A percentile compares a stretch with the other conserved stretches of the same genome.
phyloP scores from a whole-genome alignment of 2,888 invertebrate genomes.

The Leptura quadrifasciata region DNA sequence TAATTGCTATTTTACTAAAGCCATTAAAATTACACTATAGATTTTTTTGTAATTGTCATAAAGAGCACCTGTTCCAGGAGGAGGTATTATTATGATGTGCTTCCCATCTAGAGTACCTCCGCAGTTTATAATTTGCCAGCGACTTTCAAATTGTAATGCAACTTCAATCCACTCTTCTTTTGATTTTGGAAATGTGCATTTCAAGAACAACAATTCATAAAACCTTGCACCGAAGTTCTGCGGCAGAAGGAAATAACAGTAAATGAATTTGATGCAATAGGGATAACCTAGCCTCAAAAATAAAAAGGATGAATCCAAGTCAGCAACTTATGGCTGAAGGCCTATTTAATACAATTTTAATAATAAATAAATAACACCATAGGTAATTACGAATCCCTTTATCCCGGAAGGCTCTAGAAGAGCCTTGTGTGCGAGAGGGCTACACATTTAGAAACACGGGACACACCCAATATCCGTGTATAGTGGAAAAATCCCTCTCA shows the following conservation, averaged over 20 bases:
- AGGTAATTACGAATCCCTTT: no score
- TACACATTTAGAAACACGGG: no score
- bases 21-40: slow-evolving; percentile 18
- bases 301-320: slow-evolving; percentile 32
- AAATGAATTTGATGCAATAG: no score
- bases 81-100: slow-evolving; percentile 23
- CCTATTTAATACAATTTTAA: slow-evolving; percentile 38
- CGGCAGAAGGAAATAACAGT: no score
- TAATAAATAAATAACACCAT: no score
- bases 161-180: background rate
- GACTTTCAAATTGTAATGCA: slow-evolving; percentile 1
- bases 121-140: slow-evolving; percentile 38
- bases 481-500: no score
- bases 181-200: slow-evolving; percentile 29
- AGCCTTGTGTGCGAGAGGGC: no score
- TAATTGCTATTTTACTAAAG: slow-evolving; percentile 12
- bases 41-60: slow-evolving; percentile 1
- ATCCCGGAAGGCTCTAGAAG: no score
- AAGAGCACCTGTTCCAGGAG: background rate
- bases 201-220: no score
- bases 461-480: no score
- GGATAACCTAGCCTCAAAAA: slow-evolving; percentile 39
- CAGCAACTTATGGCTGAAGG: slow-evolving; percentile 28
- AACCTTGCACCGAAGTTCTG: no score
- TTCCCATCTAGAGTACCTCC: slow-evolving; percentile 35